Conservation (phyloP, 2,113 vertebrate species). For the Plecotus auritus region DNA sequence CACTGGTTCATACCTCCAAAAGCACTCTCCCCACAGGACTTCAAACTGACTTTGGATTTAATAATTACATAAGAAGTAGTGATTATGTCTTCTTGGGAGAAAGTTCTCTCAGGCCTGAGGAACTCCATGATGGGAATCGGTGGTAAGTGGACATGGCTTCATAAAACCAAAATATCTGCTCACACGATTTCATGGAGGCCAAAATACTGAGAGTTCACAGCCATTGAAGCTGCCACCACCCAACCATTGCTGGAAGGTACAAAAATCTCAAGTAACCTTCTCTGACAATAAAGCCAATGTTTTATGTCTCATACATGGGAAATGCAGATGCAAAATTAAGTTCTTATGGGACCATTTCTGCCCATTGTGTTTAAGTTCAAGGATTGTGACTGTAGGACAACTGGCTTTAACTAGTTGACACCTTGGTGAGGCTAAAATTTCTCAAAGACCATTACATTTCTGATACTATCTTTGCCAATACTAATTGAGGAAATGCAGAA, state of each 20-base stretch:
- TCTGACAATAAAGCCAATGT: not conserved
- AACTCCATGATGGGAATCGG: not conserved
- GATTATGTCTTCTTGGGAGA: not conserved
- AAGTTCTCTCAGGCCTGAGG: not conserved
- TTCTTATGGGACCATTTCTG: not conserved
- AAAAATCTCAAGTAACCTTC: not conserved
- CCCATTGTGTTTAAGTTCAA: not conserved
- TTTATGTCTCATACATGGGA: not conserved
- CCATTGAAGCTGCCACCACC: not conserved
- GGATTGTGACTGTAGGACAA: not conserved
- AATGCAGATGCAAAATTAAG: not conserved
- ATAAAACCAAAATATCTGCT: not conserved
- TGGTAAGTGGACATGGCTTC: not conserved
- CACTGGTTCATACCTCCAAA: not conserved
- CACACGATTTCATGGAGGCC: not conserved
- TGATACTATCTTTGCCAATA: not conserved
- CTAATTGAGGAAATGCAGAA: not conserved
- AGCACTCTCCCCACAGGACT: not conserved
- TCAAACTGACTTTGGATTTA: not conserved
- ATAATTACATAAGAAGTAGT: not conserved
- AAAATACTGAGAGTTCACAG: not conserved
- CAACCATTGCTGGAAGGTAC: not conserved
- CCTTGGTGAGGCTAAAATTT: not conserved
- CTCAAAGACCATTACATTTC: not conserved
- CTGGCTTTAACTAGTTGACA: not conserved